Conservation (phyloP, 1,140 invertebrate genomes). For the Aphis craccivora region DNA sequence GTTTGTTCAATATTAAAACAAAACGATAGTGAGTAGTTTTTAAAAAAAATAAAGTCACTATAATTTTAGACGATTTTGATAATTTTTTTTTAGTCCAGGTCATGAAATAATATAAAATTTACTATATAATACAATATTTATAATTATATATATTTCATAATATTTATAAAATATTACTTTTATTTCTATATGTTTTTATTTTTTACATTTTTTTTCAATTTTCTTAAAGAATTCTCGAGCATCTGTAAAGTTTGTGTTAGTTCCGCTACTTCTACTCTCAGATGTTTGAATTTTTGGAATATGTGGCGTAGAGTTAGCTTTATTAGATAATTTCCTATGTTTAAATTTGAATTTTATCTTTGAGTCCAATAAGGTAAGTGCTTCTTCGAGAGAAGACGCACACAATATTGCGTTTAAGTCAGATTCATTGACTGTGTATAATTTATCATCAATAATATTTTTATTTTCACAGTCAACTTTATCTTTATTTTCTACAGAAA, state of each 20-base stretch:
- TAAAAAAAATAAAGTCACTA: background rate
- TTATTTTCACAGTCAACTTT: background rate
- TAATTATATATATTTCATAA: too few relatives aligned
- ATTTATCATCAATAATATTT: background rate
- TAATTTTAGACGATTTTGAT: background rate
- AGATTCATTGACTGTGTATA: conserved; percentile 9
- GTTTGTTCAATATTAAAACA: background rate
- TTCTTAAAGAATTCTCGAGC: conserved; percentile 11
- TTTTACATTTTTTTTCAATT: conserved; percentile 16
- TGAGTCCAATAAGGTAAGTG: background rate
- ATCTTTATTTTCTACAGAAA: background rate
- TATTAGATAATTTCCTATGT: background rate
- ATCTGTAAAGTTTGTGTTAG: background rate
- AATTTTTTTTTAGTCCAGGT: background rate
- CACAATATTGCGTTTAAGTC: conserved; percentile 45
- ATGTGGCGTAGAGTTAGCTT: too few relatives aligned
- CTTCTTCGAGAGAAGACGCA: conserved; percentile 40
- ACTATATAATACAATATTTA: background rate
- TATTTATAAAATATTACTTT: background rate
- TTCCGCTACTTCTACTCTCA: background rate
- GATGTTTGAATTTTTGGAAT: background rate
- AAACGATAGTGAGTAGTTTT: background rate
- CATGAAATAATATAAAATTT: background rate
- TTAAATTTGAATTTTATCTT: conserved; percentile 47
- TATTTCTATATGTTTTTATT: background rate